A percentile compares a stretch with the other conserved stretches of the same genome.
These are phyloP conservation scores for Adineta ricciae DNA, from an alignment of 2,888 invertebrate species.

Conservation along the genomic window DNA sequence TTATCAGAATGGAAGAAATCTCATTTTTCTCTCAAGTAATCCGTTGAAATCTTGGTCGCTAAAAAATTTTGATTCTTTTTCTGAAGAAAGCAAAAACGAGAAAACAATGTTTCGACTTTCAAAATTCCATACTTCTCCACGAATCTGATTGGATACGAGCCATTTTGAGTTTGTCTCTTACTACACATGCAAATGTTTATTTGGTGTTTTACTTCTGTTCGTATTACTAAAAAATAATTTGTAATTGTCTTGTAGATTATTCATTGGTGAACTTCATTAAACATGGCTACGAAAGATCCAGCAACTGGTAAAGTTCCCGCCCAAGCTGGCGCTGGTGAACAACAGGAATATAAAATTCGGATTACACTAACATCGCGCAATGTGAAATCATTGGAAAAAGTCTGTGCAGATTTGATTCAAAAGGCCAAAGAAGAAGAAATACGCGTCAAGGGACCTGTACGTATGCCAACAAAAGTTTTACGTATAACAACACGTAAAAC, in stretches of 20 bases:
- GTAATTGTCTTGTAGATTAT: not conserved
- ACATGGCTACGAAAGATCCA: not conserved
- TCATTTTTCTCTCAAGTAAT: not conserved
- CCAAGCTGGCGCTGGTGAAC: not conserved
- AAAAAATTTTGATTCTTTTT: not conserved
- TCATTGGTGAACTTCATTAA: not conserved
- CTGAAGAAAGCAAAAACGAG: not conserved
- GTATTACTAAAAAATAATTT: not conserved
- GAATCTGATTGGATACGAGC: not conserved
- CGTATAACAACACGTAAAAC: constrained; percentile 98
- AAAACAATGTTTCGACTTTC: not conserved
- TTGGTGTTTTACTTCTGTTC: not conserved
- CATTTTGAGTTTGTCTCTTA: not conserved
- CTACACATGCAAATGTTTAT: not conserved
- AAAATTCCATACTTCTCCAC: not conserved
- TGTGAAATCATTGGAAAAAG: constrained; percentile 88
- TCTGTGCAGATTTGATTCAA: constrained; percentile 86
- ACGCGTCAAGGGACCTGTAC: constrained; percentile 92
- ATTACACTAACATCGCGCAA: constrained; percentile 94
- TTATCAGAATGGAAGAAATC: not conserved
- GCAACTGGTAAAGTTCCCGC: not conserved
- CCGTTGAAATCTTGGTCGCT: not conserved
- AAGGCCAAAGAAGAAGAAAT: constrained; percentile 93
- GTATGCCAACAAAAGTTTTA: constrained; percentile 94
- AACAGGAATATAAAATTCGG: constrained; percentile 57